phyloP scores from a whole-genome alignment of 2,888 invertebrate species.

The Megalurothrips usitatus region DNA sequence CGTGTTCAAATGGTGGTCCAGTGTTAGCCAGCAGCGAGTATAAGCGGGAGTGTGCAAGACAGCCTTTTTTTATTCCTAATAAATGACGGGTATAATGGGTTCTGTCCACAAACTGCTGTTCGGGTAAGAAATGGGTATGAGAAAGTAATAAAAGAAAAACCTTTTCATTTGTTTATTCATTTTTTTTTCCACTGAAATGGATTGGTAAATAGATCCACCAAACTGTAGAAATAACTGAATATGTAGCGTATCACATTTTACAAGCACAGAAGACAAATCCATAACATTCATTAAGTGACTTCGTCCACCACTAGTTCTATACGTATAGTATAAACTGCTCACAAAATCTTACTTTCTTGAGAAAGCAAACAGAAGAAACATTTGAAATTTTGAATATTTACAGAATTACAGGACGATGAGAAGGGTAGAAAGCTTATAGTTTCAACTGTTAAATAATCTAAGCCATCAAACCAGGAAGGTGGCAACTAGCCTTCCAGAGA shows the following conservation, averaged over 20 bases:
- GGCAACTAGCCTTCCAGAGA: no score
- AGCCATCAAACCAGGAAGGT: not conserved
- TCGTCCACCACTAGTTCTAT: conserved; percentile 1
- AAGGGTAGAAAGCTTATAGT: not conserved
- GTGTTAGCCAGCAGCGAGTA: no score
- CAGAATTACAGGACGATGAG: not conserved
- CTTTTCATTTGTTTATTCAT: not conserved
- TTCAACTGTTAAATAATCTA: not conserved
- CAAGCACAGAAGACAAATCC: conserved; percentile 22
- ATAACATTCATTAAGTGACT: not conserved
- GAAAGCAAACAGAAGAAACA: not conserved
- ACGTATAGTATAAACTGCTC: not conserved
- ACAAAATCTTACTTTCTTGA: not conserved
- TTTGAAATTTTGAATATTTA: not conserved
- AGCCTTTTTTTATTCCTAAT: no score
- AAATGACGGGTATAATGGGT: no score
- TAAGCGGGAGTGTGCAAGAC: no score
- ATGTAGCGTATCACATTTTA: conserved; percentile 16
- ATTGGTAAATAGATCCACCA: conserved; percentile 2
- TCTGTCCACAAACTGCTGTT: no score
- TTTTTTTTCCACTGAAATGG: conserved; percentile 7
- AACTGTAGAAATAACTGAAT: not conserved
- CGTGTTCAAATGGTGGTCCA: no score
- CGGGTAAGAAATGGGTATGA: no score
- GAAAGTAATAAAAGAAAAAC: not conserved